Conservation (phyloP, 2,113 vertebrate species). For the Butastur rufipennis region DNA sequence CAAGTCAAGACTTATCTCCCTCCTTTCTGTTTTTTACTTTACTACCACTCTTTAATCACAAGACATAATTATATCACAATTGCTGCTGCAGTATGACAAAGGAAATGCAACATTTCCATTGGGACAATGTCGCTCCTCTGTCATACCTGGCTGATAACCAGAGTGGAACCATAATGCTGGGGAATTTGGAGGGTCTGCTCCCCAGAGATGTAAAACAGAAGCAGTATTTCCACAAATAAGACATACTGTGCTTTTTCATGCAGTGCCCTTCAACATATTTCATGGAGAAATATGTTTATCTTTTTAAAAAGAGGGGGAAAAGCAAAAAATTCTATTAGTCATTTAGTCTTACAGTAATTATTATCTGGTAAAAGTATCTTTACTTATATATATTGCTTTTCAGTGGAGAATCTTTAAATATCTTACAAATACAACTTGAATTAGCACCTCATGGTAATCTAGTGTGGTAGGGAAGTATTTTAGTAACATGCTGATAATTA, state of each 20-base stretch:
- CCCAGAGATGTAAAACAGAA: not conserved
- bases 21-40: not conserved
- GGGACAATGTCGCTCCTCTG: not conserved
- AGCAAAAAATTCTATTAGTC: not conserved
- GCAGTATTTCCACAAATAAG: not conserved
- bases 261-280: not conserved
- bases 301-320: accelerated
- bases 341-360: not conserved
- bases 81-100: not conserved
- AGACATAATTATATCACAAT: not conserved
- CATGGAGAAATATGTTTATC: not conserved
- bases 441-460: not conserved
- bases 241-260: not conserved
- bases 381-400: not conserved
- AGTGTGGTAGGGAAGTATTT: not conserved
- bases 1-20: not conserved
- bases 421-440: not conserved
- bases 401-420: not conserved
- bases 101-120: not conserved
- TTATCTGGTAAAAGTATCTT: not conserved
- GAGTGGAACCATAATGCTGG: not conserved
- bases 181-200: not conserved
- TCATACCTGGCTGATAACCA: not conserved
- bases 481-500: not conserved
- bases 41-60: not conserved